Base-by-base conservation (phyloP, 2,113 vertebrate species). In the Thinocorus orbignyianus region DNA sequence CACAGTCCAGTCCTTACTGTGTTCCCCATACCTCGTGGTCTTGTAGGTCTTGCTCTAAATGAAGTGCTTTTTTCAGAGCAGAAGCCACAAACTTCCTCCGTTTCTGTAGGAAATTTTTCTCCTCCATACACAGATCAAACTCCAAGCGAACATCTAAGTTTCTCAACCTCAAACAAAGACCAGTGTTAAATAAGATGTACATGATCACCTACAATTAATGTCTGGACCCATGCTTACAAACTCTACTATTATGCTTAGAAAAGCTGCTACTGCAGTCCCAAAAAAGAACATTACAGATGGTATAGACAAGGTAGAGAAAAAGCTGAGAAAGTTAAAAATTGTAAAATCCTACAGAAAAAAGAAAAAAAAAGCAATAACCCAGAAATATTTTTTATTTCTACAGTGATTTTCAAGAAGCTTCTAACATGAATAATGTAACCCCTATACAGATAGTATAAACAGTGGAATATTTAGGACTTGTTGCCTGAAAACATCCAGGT, bases 91-190 rank as follows among this genome's bases (percentile, higher is more conserved):
- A 86, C 64, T 80, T 95, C 92, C 93, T 98, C 93, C 99, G 97
- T 94, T 97, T 98, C 88, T 96, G 95, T 19, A 99, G 90, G 92
- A 98, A 98, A 19, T 52, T 95, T 81, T 98, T 98, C 96, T 99
- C 99, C 73, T 98, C 95, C 0, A 17, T 19, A 51, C 98, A 98
- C 37, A 98, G 97, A 88, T 97, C 97, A 31, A 98, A 98, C 25
- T 98, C 98, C 96, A 99, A 96, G 24, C 98, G 98, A 62, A 98
- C 97, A 4, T 97, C 97, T 70, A 98, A 86, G 11, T 96, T 92
- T 76, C 88, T 96, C 79, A 88, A 92, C 94, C 97, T 97, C 70
- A 80, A 48, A 92, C 14, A 91, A 79, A 92, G 49, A 7, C 39
- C 83, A 87, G 12, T 13, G 58, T 92, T 87, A 95, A 81, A 94